phyloP scores from a whole-genome alignment of 2,888 invertebrate species.

The Nasonia oneida region DNA sequence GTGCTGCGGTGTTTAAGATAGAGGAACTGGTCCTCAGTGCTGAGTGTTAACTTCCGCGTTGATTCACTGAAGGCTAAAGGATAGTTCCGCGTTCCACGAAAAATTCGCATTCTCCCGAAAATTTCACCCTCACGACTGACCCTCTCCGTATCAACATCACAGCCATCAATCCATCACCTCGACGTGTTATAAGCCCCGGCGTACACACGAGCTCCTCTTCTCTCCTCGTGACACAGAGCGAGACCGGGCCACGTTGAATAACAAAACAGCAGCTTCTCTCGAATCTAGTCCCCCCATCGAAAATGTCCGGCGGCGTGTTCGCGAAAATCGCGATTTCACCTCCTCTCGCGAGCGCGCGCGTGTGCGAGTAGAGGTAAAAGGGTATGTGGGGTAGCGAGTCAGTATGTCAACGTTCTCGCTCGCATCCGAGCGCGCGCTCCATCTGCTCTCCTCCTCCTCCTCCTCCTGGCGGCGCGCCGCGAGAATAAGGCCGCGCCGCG shows the following conservation, averaged over 20 bases:
- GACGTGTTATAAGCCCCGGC: constrained; percentile 6
- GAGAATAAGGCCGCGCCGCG: constrained; percentile 76
- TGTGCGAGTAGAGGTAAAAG: constrained; percentile 73
- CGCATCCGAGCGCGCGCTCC: constrained; percentile 56
- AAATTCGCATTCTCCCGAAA: too few relatives aligned
- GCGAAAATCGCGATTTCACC: constrained; percentile 46
- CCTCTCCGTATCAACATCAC: too few relatives aligned
- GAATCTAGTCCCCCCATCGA: constrained; percentile 4
- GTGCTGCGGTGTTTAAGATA: too few relatives aligned
- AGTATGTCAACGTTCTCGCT: constrained; percentile 77
- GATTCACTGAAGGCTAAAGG: background rate
- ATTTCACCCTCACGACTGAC: too few relatives aligned
- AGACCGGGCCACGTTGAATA: background rate
- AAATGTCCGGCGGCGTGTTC: background rate
- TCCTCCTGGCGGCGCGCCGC: constrained; percentile 53
- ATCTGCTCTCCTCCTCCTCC: constrained; percentile 62
- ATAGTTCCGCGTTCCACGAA: background rate
- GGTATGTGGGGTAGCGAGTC: constrained; percentile 80
- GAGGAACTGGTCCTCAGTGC: too few relatives aligned
- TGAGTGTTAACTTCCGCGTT: too few relatives aligned
- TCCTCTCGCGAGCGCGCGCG: background rate
- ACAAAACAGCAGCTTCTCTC: background rate
- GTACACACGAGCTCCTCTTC: background rate
- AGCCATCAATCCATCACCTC: constrained; percentile 19
- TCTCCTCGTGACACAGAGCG: background rate